These are phyloP conservation scores for Megaceryle maxima DNA, from an alignment of 2,113 vertebrate species.

Conservation along the genomic window DNA sequence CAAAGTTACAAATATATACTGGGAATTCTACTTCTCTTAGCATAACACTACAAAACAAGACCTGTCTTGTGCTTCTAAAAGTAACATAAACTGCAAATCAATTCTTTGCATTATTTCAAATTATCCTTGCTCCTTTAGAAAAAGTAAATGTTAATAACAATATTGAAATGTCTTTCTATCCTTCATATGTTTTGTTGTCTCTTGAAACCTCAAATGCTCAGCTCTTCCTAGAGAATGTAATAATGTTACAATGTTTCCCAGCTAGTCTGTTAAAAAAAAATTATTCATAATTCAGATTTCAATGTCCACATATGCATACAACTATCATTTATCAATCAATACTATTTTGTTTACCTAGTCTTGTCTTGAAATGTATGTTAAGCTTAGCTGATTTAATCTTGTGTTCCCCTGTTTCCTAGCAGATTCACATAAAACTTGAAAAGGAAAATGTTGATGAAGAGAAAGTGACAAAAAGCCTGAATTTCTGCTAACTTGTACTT, in stretches of 20 bases:
- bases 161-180: neutral
- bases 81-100: neutral
- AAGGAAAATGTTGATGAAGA: neutral
- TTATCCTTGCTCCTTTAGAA: neutral
- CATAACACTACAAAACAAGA: neutral
- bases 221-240: neutral
- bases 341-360: neutral
- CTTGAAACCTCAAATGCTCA: neutral
- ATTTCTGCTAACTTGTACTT: neutral
- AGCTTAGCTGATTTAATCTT: neutral
- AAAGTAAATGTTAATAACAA: neutral
- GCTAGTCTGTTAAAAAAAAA: neutral
- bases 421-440: neutral
- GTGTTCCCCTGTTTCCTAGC: neutral
- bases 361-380: neutral
- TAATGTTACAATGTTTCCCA: neutral
- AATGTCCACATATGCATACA: neutral
- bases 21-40: neutral
- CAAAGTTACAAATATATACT: neutral
- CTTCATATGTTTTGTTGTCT: neutral
- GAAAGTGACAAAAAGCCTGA: neutral
- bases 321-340: neutral
- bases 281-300: neutral
- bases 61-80: neutral
- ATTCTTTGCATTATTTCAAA: neutral